Conservation (phyloP, 2,888 invertebrate species). For the Buathra laborator region DNA sequence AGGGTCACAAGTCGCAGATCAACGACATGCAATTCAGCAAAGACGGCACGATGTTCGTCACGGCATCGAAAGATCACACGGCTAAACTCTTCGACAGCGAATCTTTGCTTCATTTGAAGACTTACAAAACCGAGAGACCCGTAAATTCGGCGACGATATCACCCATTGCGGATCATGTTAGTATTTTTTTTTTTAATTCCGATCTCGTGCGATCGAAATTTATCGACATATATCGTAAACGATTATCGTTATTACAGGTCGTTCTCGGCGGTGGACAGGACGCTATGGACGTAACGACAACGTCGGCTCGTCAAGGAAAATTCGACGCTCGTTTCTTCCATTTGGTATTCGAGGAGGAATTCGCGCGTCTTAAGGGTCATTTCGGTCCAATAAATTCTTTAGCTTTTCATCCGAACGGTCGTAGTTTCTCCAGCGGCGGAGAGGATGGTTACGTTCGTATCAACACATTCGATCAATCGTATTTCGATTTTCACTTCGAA, state of each 20-base stretch:
- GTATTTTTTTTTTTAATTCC: conserved; percentile 68
- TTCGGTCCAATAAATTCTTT: conserved; percentile 99
- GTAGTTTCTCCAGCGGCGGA: conserved; percentile 98
- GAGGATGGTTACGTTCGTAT: conserved; percentile 99
- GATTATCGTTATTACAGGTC: conserved; percentile 86
- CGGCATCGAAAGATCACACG: conserved; percentile 98
- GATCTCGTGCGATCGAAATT: not conserved
- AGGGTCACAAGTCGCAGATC: conserved; percentile 94
- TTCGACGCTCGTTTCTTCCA: conserved; percentile 95
- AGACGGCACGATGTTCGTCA: conserved; percentile 98
- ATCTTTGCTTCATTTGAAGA: conserved; percentile 94
- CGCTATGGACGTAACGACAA: conserved; percentile 99
- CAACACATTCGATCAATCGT: conserved; percentile 97
- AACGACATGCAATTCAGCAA: conserved; percentile 98
- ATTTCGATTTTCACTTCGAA: conserved; percentile 98
- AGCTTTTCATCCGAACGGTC: conserved; percentile 99
- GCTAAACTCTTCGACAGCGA: conserved; percentile 97
- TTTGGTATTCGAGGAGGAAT: conserved; percentile 91
- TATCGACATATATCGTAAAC: not conserved
- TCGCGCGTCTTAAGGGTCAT: conserved; percentile 97
- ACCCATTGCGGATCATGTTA: conserved; percentile 96
- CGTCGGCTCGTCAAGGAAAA: conserved; percentile 97
- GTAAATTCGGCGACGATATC: conserved; percentile 99
- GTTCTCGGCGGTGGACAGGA: conserved; percentile 99
- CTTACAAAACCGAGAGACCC: conserved; percentile 98